Evolutionary conservation across 30 jellyfish, hydroid and myxozoan species (phyloP).

Genomic region (Chrysaora quinquecirrha): DNA sequence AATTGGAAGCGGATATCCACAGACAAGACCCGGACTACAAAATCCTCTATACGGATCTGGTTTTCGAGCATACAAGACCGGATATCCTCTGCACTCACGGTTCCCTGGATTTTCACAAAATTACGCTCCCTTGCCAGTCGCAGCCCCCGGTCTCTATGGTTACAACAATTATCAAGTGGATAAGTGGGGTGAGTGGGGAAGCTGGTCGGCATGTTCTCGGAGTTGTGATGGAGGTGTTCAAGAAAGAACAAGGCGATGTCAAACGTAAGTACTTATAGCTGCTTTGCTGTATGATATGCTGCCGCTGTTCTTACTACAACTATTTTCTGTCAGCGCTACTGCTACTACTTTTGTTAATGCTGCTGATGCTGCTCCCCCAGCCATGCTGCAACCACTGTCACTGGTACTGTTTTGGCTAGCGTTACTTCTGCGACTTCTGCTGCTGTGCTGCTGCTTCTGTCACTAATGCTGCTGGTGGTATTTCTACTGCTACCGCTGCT

Average conservation of each 20-base stretch:
- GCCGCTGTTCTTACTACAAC: too few relatives aligned
- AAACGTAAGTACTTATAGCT: conserved; percentile 50
- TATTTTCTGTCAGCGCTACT: too few relatives aligned
- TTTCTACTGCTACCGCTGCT: too few relatives aligned
- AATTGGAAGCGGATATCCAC: conserved; percentile 48
- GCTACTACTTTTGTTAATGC: too few relatives aligned
- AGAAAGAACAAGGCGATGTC: conserved; percentile 63
- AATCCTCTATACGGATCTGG: conserved; percentile 39
- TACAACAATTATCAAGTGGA: conserved; percentile 58
- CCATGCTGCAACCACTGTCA: too few relatives aligned
- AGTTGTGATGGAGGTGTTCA: conserved; percentile 77
- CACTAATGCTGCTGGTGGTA: too few relatives aligned
- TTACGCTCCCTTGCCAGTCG: conserved; percentile 68
- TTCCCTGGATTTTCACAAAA: conserved; percentile 55
- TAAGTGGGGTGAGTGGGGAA: conserved; percentile 70
- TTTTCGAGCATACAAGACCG: conserved; percentile 48
- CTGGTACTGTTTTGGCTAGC: too few relatives aligned
- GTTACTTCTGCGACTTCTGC: too few relatives aligned
- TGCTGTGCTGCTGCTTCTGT: too few relatives aligned
- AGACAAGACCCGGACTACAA: conserved; percentile 17
- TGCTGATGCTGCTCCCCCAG: too few relatives aligned
- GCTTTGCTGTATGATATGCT: too few relatives aligned
- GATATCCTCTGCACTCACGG: conserved; percentile 54
- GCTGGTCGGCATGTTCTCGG: conserved; percentile 71
- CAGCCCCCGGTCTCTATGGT: conserved; percentile 70